Conservation (phyloP, 2,888 invertebrate species). For the Gymnosoma rotundatum region DNA sequence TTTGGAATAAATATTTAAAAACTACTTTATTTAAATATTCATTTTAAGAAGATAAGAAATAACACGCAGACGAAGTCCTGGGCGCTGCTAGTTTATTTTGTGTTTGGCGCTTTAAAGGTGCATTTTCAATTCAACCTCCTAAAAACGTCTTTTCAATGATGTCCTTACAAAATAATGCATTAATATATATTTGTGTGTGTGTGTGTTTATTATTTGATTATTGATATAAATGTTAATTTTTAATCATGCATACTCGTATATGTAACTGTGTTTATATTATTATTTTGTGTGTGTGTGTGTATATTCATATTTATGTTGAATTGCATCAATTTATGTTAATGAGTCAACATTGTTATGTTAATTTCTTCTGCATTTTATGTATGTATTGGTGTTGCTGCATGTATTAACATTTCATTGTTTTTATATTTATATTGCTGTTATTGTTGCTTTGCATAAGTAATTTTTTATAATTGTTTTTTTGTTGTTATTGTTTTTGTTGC, state of each 20-base stretch:
- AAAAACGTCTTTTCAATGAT: background rate
- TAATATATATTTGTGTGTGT: background rate
- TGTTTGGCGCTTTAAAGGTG: background rate
- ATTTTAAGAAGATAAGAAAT: no score
- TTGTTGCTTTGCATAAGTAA: conserved; percentile 17
- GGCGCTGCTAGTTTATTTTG: background rate
- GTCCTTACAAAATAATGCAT: background rate
- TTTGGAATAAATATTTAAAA: no score
- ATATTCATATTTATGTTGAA: conserved; percentile 50
- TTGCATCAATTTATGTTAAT: conserved; percentile 75
- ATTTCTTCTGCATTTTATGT: conserved; percentile 70
- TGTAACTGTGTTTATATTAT: background rate
- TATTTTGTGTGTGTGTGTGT: background rate
- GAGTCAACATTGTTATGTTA: conserved; percentile 81
- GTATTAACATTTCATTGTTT: conserved; percentile 37
- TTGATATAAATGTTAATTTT: conserved; percentile 16
- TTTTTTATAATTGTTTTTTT: conserved; percentile 40
- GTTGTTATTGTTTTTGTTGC: conserved; percentile 5
- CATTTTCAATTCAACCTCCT: background rate
- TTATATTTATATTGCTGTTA: conserved; percentile 19
- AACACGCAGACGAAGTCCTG: no score
- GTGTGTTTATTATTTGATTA: conserved; percentile 19
- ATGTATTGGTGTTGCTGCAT: background rate
- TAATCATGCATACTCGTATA: background rate
- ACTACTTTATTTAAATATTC: no score